Conservation (phyloP, 2,888 invertebrate species). For the Leptura quadrifasciata region DNA sequence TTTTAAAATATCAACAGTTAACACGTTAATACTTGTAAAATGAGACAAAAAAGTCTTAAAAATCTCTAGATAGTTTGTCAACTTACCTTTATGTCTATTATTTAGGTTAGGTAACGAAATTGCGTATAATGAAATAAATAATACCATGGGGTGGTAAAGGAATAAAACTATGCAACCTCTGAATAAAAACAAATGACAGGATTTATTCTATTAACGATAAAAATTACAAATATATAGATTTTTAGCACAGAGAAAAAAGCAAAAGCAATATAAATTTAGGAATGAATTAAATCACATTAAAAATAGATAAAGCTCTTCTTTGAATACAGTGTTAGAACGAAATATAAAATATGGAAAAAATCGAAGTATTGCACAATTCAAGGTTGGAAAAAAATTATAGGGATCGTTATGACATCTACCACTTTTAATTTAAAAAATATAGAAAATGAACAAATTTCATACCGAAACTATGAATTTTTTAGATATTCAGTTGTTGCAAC, state of each 20-base stretch:
- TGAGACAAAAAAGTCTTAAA: too few species aligned
- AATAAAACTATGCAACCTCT: background rate
- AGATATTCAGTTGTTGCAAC: too few species aligned
- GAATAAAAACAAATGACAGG: slow-evolving; percentile 33
- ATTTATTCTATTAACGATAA: slow-evolving; percentile 37
- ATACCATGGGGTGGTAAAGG: background rate
- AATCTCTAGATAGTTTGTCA: too few species aligned
- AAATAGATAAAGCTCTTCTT: slow-evolving; percentile 14
- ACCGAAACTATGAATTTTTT: background rate
- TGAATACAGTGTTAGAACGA: slow-evolving; percentile 2
- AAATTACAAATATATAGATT: slow-evolving; percentile 37
- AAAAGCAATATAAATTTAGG: slow-evolving; percentile 44
- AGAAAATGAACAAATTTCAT: too few species aligned
- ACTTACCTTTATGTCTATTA: too few species aligned
- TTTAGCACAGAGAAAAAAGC: slow-evolving; percentile 38
- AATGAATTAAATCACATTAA: slow-evolving; percentile 49
- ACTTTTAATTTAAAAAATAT: too few species aligned
- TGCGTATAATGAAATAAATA: too few species aligned
- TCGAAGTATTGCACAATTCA: slow-evolving; percentile 9
- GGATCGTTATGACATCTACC: background rate
- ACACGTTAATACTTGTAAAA: too few species aligned
- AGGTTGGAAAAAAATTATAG: background rate
- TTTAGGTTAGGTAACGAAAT: too few species aligned
- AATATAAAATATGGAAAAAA: slow-evolving; percentile 23
- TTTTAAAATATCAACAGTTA: too few species aligned